Evolutionary conservation across 2,888 invertebrate genomes (phyloP), one percentile per base, ranked within the genome.

Genomic region (Brachynemurus nebulosus): DNA sequence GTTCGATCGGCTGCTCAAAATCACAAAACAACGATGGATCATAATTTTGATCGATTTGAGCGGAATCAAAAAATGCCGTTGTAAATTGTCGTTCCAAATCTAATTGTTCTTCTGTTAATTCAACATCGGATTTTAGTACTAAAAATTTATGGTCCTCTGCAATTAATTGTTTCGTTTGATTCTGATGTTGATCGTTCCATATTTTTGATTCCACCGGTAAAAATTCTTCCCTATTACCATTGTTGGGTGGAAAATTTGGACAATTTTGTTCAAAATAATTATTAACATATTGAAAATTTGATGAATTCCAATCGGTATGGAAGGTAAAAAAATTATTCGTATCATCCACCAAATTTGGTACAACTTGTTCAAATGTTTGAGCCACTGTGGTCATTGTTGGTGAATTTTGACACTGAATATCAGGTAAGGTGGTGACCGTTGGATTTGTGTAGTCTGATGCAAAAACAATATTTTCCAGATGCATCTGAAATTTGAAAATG

Each of bases 41-140:
- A 20, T 19, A 25, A 14, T 42, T 27, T 9, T 17, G 12, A 17
- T 20, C 34, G 19, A 34, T 14, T 11, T 34, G n/a, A 3, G 33
- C 33, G 12, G 37, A 25, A 21, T 38, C 37, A 23, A 44, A 38
- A 23, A 44, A 44, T 7, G 44, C 44, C 17, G 37, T 18, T n/a
- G 44, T 23, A 16, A 44, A 44, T 18, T 37, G 37, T 38, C 21
- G 16, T 25, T 44, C 44, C 17, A 44, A 19, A 20, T 44, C 25
- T 19, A 37, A n/a, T 25, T 44, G 37, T 16, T 27, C 38, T 27
- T 37, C 19, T 5, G 17, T 37, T 21, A 19, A 19, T 11, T 37
- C 37, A 3, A 19, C 11, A 16, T 33, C 33, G 5, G n/a, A n/a
- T 6, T 33, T 14, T 16, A 33, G 9, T 8, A 33, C n/a, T n/a